Evolutionary conservation across 2,888 invertebrate genomes (phyloP).

Genomic region (Nowickia ferox): DNA sequence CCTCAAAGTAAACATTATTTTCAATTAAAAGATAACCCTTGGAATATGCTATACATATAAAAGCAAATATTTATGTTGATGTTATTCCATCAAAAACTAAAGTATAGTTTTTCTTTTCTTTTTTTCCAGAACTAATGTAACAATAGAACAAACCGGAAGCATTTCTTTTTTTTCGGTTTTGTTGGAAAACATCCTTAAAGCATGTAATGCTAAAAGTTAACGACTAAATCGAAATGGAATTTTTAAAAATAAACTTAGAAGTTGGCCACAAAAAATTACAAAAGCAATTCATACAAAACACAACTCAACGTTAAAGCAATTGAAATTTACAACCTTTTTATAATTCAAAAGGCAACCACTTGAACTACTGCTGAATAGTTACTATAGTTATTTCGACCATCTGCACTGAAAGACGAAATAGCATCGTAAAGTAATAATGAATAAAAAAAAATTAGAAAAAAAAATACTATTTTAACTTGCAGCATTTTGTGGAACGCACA

Average conservation of each 20-base stretch:
- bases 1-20: conserved; percentile 45
- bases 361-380: conserved; percentile 4
- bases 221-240: conserved; percentile 52
- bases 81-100: background rate
- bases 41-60: conserved; percentile 45
- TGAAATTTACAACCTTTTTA: conserved; percentile 36
- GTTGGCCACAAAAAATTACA: conserved; percentile 27
- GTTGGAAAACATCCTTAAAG: conserved; percentile 29
- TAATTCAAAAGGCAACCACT: conserved; percentile 25
- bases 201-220: conserved; percentile 54
- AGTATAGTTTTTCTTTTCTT: background rate
- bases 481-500: conserved; percentile 50
- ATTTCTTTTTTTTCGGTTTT: background rate
- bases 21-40: conserved; percentile 19
- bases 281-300: conserved; percentile 39
- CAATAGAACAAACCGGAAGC: conserved; percentile 25
- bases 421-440: background rate
- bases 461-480: conserved; percentile 27
- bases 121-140: conserved; percentile 18
- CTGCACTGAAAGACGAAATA: conserved; percentile 18
- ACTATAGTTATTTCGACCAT: conserved; percentile 20
- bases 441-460: background rate
- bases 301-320: conserved; percentile 45
- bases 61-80: background rate
- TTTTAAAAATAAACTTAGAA: conserved; percentile 37